These are phyloP conservation scores for Actinia equina DNA, from an alignment of 64 coral and sea anemone species.

Conservation along the genomic window DNA sequence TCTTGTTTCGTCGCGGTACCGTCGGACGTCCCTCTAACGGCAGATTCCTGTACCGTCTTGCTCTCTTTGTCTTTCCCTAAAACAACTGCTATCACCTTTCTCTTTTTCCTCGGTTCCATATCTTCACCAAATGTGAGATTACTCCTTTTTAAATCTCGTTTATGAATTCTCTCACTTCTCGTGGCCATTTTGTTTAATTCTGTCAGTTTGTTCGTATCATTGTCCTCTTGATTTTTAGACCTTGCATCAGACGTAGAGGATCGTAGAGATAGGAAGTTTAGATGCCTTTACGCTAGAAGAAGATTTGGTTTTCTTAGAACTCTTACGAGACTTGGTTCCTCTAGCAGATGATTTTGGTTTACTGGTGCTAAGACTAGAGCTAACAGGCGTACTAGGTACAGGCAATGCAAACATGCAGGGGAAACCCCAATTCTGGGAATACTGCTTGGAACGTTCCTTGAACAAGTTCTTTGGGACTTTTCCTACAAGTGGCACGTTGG, in stretches of 20 bases:
- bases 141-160: neutral
- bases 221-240: neutral
- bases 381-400: neutral
- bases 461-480: slow-evolving; percentile 10
- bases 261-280: no score
- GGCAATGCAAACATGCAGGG: neutral
- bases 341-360: neutral
- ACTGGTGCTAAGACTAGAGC: no score
- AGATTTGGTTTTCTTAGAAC: no score
- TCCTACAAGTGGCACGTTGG: slow-evolving; percentile 37
- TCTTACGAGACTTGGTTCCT: neutral
- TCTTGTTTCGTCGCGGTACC: neutral
- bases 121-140: neutral
- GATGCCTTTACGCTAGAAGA: no score
- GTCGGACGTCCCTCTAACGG: neutral
- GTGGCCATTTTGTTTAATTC: neutral
- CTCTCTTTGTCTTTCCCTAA: neutral
- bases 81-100: neutral
- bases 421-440: neutral
- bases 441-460: neutral
- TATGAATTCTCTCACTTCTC: neutral
- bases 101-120: neutral
- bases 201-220: neutral
- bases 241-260: no score
- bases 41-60: neutral